These are phyloP conservation scores for Alexandromys fortis DNA, from an alignment of 2,113 vertebrate species.

Conservation along the genomic window DNA sequence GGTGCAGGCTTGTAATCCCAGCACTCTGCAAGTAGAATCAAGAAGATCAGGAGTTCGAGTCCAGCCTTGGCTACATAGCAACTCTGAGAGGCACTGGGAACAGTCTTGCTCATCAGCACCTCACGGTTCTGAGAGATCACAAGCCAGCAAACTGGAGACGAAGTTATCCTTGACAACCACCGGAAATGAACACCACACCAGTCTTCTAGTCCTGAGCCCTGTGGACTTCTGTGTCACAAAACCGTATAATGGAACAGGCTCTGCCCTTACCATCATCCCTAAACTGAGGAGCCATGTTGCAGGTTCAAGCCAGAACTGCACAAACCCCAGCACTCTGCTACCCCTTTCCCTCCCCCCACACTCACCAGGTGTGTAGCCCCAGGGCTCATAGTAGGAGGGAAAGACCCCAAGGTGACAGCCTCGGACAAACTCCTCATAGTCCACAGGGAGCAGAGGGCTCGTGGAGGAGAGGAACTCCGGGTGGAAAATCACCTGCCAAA, in stretches of 20 bases:
- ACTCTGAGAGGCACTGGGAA: not conserved
- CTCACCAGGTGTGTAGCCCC: constrained; percentile 96
- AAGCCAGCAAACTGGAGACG: not conserved
- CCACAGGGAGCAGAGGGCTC: constrained; percentile 94
- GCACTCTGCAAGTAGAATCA: not conserved
- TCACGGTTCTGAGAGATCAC: not conserved
- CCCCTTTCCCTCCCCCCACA: not conserved
- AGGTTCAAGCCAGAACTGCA: not conserved
- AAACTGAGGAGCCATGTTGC: not conserved
- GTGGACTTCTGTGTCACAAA: not conserved
- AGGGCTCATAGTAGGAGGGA: constrained; percentile 96
- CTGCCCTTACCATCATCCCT: too few relatives aligned
- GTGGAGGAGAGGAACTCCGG: constrained; percentile 96
- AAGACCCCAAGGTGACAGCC: constrained; percentile 96
- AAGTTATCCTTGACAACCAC: not conserved
- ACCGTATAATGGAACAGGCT: not conserved
- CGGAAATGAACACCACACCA: not conserved
- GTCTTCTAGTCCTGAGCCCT: not conserved
- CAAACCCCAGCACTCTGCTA: not conserved
- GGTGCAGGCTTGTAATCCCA: not conserved
- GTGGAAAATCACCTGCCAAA: constrained; percentile 93
- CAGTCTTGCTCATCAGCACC: too few relatives aligned
- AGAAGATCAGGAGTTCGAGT: not conserved
- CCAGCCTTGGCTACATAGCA: not conserved
- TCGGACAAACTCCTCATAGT: constrained; percentile 96